phyloP scores from a whole-genome alignment of 2,113 vertebrate species.

The Motacilla alba region DNA sequence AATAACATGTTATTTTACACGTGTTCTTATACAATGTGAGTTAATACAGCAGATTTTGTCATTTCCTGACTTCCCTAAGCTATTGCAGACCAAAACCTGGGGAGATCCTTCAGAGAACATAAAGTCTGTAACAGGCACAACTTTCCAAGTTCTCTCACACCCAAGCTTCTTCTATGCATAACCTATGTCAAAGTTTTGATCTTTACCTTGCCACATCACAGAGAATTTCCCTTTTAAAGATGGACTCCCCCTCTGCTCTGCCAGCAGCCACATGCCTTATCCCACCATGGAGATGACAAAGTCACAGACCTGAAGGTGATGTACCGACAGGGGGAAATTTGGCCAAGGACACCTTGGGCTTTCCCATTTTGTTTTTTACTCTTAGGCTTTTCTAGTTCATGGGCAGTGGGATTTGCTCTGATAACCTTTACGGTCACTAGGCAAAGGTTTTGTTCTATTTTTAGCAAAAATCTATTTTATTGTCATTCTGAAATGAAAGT shows the following conservation, averaged over 20 bases:
- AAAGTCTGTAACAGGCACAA: not conserved
- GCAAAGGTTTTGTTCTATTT: not conserved
- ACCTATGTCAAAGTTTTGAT: not conserved
- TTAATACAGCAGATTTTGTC: not conserved
- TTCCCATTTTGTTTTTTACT: not conserved
- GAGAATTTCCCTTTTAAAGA: not conserved
- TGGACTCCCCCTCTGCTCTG: not conserved
- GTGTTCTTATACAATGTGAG: not conserved
- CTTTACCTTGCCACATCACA: not conserved
- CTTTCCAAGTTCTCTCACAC: not conserved
- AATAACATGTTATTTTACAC: conserved; percentile 34
- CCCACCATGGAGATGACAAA: not conserved
- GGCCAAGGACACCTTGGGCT: not conserved
- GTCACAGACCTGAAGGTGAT: not conserved
- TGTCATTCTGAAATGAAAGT: not conserved
- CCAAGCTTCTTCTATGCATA: not conserved
- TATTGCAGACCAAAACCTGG: not conserved
- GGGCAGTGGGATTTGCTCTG: not conserved
- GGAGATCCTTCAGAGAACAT: not conserved
- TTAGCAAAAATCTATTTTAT: not conserved
- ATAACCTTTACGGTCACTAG: not conserved
- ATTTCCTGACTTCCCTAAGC: not conserved
- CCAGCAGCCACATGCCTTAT: not conserved
- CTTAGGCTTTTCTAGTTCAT: not conserved
- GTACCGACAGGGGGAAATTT: not conserved